These are phyloP conservation scores for Trochalopteron elliotii DNA, from an alignment of 2,113 vertebrate genomes.

Conservation along the genomic window DNA sequence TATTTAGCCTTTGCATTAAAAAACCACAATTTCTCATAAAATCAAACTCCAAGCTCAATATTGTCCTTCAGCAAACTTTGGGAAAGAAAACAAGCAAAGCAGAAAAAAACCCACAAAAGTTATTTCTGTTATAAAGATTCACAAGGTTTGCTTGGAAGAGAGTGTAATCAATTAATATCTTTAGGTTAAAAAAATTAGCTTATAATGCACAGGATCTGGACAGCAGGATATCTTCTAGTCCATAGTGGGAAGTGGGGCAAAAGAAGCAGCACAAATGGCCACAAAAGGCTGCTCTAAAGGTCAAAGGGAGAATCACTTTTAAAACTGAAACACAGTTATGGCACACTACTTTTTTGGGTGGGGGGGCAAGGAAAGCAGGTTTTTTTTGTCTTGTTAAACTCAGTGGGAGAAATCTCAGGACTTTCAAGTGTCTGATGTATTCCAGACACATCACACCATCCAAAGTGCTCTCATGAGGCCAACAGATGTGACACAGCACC, in stretches of 20 bases:
- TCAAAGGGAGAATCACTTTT: background rate
- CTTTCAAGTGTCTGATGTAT: background rate
- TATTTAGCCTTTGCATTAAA: background rate
- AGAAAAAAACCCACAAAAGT: fast-evolving
- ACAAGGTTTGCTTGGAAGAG: background rate
- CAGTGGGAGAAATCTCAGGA: background rate
- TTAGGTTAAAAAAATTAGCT: background rate
- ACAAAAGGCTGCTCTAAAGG: background rate
- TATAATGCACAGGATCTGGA: background rate
- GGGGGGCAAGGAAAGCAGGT: fast-evolving
- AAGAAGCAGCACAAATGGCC: background rate
- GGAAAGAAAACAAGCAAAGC: background rate
- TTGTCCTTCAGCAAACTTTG: background rate
- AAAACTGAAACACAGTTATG: background rate
- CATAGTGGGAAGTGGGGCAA: background rate
- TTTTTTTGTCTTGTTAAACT: background rate
- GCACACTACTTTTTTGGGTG: background rate
- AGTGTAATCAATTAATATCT: background rate
- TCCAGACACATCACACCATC: background rate
- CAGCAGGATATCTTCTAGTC: background rate
- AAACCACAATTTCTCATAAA: background rate
- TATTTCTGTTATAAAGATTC: background rate
- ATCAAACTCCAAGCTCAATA: background rate
- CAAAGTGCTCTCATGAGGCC: background rate
- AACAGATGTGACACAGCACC: background rate